Evolutionary conservation across 1,140 invertebrate species (phyloP), one percentile per base, ranked within the genome.

Genomic region (Panagrolaimus sp.): DNA sequence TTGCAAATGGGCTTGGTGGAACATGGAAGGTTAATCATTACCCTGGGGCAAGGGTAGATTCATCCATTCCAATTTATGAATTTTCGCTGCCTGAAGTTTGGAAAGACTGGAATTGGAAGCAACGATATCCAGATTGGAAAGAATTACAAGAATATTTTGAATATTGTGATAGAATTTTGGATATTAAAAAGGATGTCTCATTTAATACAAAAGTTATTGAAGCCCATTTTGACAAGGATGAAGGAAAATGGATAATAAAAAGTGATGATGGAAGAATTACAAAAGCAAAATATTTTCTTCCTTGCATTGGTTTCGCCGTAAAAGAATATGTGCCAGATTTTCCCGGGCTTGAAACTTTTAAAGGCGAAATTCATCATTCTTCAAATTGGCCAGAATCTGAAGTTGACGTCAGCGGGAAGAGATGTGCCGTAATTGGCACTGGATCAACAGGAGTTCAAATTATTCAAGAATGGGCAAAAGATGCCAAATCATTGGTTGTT

Each of bases 131-230:
- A 4, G 52, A 28, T 28, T 58, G 52, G 52, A 6, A 64, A 43
- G 63, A 64, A 24, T 21, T 64, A 21, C 63, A 64, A 64, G 32
- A 38, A 15, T 17, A 64, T 43, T 64, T 38, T 21, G 32, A 64
- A 21, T 64, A 44, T 10, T 15, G 17, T n/a, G 63, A 64, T 24
- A 21, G 12, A 1, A n/a, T 17, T 15, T 21, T 44, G 1, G 15
- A 43, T 17, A 43, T 43, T 21, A 21, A 64, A n/a, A 64, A 38
- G 8, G 32, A 43, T 24, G 63, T 64, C 15, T 15, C n/a, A 43
- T 43, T 43, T 21, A 17, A 21, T 14, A 17, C 32, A 1, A 24
- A 28, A 21, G n/a, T 43, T 1, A 64, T 21, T 15, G 15, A 12
- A 21, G 52, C 52, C 52, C 15, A 58, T 26, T 58, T 58, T n/a